Conservation (phyloP, 2,113 vertebrate genomes). For the Thalassarche chlororhynchos region DNA sequence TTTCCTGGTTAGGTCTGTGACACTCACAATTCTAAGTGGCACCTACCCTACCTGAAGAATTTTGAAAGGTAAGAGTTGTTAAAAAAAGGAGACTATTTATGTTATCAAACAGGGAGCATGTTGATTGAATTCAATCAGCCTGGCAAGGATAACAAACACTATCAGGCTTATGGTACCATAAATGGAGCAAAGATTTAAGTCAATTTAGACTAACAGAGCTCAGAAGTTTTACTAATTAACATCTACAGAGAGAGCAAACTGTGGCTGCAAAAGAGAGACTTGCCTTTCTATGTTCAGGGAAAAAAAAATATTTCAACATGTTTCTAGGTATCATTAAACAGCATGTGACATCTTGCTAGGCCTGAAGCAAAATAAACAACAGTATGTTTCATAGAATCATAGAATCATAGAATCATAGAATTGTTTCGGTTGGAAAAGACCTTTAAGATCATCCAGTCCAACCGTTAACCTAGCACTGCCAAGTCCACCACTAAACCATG, state of each 20-base stretch:
- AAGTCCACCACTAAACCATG: not conserved
- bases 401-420: not conserved
- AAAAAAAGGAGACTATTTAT: not conserved
- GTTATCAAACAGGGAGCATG: not conserved
- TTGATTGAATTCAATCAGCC: not conserved
- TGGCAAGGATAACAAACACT: not conserved
- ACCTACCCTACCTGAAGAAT: not conserved
- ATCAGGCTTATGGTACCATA: not conserved
- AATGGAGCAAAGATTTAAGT: not conserved
- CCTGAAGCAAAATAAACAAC: not conserved
- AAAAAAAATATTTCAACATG: not conserved
- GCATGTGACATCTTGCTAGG: not conserved
- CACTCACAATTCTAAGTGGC: not conserved
- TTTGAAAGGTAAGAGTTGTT: not conserved
- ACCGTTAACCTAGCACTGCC: not conserved
- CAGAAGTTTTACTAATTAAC: conserved; percentile 10
- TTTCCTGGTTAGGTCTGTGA: not conserved
- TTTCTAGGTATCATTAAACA: not conserved
- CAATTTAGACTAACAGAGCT: not conserved
- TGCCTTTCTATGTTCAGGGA: not conserved
- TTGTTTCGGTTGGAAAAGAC: not conserved
- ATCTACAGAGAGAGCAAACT: not conserved
- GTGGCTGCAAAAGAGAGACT: not conserved
- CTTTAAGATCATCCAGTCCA: not conserved
- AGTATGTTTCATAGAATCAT: not conserved